These are phyloP conservation scores for Thamnophis elegans DNA, from an alignment of 2,797 vertebrate genomes.

Conservation along the genomic window DNA sequence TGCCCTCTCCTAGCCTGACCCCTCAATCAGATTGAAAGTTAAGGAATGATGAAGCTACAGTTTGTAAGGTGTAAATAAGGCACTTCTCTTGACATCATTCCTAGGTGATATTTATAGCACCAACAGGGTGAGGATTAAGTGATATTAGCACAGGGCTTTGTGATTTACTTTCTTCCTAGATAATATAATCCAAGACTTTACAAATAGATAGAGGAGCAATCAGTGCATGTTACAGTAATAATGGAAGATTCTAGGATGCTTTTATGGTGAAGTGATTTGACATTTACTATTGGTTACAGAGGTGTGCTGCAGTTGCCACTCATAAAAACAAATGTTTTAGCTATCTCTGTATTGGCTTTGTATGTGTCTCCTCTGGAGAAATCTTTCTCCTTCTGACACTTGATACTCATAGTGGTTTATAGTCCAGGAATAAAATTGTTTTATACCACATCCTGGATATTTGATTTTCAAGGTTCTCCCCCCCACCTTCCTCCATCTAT, in stretches of 20 bases:
- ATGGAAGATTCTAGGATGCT: not conserved
- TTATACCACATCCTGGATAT: not conserved
- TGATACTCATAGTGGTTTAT: not conserved
- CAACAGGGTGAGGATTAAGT: not conserved
- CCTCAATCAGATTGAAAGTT: not conserved
- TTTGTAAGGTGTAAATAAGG: not conserved
- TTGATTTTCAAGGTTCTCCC: not conserved
- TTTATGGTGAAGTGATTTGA: not conserved
- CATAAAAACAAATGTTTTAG: not conserved
- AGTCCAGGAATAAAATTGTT: not conserved
- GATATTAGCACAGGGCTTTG: not conserved
- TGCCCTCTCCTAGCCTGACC: not conserved
- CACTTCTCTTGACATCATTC: not conserved
- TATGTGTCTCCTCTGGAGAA: not conserved
- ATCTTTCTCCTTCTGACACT: not conserved
- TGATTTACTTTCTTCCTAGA: not conserved
- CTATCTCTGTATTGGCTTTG: not conserved
- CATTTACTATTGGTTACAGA: not conserved
- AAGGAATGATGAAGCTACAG: not conserved
- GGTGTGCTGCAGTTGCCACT: not conserved
- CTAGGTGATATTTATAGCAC: accelerated
- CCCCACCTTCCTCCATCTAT: not conserved
- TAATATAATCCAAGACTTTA: not conserved
- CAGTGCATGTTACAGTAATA: not conserved
- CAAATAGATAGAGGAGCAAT: not conserved